Conservation (phyloP, 2,888 invertebrate genomes). For the Chirona hameri region DNA sequence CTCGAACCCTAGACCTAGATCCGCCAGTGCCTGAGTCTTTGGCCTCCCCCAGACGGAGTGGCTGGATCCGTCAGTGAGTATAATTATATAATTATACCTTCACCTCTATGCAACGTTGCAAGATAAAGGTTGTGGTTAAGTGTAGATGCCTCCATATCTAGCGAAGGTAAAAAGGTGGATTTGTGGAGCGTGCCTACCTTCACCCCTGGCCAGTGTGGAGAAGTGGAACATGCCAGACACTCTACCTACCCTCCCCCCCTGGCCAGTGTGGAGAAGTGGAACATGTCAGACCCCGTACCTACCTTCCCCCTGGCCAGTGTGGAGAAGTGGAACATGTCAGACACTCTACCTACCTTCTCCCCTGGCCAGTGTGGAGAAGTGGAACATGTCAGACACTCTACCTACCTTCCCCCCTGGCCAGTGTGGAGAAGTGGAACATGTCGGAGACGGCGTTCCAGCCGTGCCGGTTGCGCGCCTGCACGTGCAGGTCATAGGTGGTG, state of each 20-base stretch:
- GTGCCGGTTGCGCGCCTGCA: slow-evolving; percentile 23
- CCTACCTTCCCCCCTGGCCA: not conserved
- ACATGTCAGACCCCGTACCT: not conserved
- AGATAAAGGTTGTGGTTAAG: no score
- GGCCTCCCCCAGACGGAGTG: no score
- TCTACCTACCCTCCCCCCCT: no score
- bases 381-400: not conserved
- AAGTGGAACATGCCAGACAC: no score
- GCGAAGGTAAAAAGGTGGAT: no score
- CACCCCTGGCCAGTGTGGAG: not conserved
- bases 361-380: slow-evolving; percentile 13
- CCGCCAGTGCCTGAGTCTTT: no score
- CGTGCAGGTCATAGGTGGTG: slow-evolving; percentile 2
- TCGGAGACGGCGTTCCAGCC: slow-evolving; percentile 8
- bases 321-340: not conserved
- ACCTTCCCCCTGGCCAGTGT: not conserved
- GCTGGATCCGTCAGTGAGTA: no score
- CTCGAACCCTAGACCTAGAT: no score
- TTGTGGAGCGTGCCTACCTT: not conserved
- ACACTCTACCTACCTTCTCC: not conserved
- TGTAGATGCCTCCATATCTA: not conserved
- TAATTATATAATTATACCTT: no score
- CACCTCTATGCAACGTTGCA: no score
- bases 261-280: slow-evolving; percentile 10
- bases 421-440: slow-evolving; percentile 22